These are phyloP conservation scores for Garra rufa DNA, from an alignment of 2,113 vertebrate species.

Conservation along the genomic window DNA sequence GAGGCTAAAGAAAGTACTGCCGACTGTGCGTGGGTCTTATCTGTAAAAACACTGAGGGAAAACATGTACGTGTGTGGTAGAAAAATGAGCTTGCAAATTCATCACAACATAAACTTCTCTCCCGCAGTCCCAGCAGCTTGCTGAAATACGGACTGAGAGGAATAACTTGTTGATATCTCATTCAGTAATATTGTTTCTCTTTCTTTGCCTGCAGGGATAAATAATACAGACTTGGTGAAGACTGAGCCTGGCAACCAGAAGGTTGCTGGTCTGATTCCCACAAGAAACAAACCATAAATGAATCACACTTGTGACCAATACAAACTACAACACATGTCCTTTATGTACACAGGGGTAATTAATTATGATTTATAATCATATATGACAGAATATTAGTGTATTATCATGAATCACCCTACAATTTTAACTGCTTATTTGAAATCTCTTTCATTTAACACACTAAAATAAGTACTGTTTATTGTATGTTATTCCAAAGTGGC, in stretches of 20 bases:
- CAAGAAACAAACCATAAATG: not conserved
- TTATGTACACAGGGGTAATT: not conserved
- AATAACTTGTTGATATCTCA: constrained; percentile 23
- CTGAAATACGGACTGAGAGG: not conserved
- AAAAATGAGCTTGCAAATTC: constrained; percentile 8
- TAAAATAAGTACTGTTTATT: not conserved
- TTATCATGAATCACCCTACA: no score
- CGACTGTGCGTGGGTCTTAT: constrained; percentile 1
- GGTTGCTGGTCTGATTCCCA: not conserved
- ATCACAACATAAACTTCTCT: constrained; percentile 16
- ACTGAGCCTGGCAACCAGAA: not conserved
- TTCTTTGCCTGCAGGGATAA: constrained; percentile 4
- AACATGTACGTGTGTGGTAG: not conserved
- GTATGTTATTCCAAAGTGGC: not conserved
- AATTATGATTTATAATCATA: not conserved
- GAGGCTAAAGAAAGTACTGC: not conserved
- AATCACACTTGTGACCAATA: not conserved
- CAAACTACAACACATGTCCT: not conserved
- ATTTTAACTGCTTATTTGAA: not conserved
- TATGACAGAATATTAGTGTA: no score
- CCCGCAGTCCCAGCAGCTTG: not conserved
- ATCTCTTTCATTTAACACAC: not conserved
- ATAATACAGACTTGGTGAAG: not conserved
- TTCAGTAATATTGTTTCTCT: constrained; percentile 12
- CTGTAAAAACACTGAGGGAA: constrained; percentile 17